Percentiles rank a stretch among this genome's conserved stretches.
Conservation (phyloP, 2,797 vertebrate species). For the Rhinatrema bivittatum region DNA sequence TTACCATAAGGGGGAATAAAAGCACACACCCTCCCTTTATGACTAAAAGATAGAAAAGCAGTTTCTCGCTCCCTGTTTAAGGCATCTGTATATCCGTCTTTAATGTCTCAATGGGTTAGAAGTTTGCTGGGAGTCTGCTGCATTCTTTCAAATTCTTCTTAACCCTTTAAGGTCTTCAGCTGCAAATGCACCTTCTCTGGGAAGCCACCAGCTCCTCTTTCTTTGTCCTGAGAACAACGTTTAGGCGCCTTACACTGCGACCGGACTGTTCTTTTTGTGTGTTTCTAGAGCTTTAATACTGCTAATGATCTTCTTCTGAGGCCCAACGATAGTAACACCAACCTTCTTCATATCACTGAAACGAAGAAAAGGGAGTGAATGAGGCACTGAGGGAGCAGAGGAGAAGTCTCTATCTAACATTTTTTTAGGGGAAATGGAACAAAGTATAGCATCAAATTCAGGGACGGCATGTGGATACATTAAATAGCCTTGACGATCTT, state of each 20-base stretch:
- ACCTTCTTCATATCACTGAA: conserved; percentile 90
- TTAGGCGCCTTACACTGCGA: conserved; percentile 75
- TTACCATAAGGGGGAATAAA: conserved; percentile 37
- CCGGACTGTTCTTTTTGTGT: conserved; percentile 85
- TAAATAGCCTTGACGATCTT: no score
- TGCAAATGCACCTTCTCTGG: conserved; percentile 15
- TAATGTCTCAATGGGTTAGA: conserved; percentile 51
- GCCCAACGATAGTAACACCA: conserved; percentile 85
- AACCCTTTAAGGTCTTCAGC: conserved; percentile 12
- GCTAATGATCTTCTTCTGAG: conserved; percentile 94
- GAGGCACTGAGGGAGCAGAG: no score
- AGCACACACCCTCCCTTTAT: conserved; percentile 41
- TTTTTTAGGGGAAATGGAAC: no score
- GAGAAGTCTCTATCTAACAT: no score
- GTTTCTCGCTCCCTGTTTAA: conserved; percentile 59
- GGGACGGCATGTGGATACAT: no score
- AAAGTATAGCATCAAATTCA: no score
- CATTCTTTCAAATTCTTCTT: conserved; percentile 19
- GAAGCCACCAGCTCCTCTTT: conserved; percentile 11
- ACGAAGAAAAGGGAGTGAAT: conserved; percentile 1
- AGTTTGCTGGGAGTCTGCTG: conserved; percentile 31
- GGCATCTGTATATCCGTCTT: conserved; percentile 59
- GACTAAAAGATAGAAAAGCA: conserved; percentile 49
- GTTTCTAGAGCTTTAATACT: conserved; percentile 93
- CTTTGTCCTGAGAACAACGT: conserved; percentile 26